Conservation (phyloP, 2,113 vertebrate species). For the Apodemus sylvaticus region DNA sequence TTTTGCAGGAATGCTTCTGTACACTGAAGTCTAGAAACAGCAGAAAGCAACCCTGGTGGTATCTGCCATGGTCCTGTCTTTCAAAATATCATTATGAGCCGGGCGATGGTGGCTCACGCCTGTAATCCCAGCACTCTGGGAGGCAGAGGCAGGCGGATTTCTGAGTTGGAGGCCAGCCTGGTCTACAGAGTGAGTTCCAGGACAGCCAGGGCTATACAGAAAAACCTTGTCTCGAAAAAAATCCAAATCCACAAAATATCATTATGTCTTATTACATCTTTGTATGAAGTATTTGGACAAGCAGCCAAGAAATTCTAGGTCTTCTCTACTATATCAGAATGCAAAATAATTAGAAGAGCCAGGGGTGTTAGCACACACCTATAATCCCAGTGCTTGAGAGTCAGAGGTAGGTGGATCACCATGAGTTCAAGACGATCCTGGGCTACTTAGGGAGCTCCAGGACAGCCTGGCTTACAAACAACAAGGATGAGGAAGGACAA, state of each 20-base stretch:
- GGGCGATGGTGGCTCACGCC: too few species aligned
- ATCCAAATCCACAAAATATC: too few species aligned
- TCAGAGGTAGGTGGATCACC: too few species aligned
- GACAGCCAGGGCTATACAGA: too few species aligned
- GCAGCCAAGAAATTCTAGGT: not conserved
- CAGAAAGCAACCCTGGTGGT: not conserved
- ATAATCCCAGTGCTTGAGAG: not conserved
- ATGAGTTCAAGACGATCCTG: not conserved
- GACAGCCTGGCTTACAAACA: not conserved
- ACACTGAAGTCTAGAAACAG: not conserved
- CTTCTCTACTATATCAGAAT: not conserved
- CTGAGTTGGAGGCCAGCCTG: too few species aligned
- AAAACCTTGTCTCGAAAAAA: too few species aligned
- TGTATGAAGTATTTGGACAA: conserved; percentile 12
- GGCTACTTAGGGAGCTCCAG: not conserved
- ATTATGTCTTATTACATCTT: not conserved
- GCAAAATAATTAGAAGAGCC: not conserved
- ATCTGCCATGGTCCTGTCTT: not conserved
- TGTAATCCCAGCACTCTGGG: too few species aligned
- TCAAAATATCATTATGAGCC: not conserved
- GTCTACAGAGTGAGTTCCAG: too few species aligned
- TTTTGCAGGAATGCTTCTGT: not conserved
- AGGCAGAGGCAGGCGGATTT: too few species aligned
- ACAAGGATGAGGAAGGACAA: not conserved
- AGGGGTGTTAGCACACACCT: not conserved